Percentiles rank a stretch among this genome's conserved stretches.
phyloP scores from a whole-genome alignment of 1,140 invertebrate genomes.

The Cherax destructor region DNA sequence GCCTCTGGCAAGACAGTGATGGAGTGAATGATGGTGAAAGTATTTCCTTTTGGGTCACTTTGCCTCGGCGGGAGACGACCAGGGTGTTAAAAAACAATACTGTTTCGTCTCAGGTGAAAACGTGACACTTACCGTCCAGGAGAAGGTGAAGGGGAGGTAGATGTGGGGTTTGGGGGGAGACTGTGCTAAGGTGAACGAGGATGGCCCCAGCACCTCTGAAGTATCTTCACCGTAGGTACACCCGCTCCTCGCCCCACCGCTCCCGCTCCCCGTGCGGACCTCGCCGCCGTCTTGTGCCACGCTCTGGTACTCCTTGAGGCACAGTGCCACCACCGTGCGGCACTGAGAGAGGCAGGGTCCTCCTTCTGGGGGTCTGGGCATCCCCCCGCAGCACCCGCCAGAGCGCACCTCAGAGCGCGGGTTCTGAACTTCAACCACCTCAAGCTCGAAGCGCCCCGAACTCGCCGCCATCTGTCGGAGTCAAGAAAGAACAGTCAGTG shows the following conservation, averaged over 20 bases:
- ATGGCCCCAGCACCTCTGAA: constrained; percentile 88
- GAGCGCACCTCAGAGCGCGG: constrained; percentile 86
- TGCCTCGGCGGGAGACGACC: too few relatives aligned
- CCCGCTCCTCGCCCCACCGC: constrained; percentile 79
- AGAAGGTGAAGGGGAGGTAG: constrained; percentile 89
- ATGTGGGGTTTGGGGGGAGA: constrained; percentile 81
- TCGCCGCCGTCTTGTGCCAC: constrained; percentile 78
- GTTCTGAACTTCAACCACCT: constrained; percentile 87
- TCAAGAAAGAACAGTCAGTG: neutral
- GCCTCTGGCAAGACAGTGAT: too few relatives aligned
- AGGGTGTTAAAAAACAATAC: too few relatives aligned
- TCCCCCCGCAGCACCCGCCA: constrained; percentile 87
- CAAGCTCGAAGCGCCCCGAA: neutral
- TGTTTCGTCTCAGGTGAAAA: too few relatives aligned
- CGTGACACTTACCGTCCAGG: constrained; percentile 89
- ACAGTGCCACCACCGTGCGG: constrained; percentile 89
- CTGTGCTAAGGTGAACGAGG: constrained; percentile 90
- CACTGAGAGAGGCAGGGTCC: constrained; percentile 81
- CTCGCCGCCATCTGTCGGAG: neutral
- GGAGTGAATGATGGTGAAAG: too few relatives aligned
- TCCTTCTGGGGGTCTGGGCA: constrained; percentile 70
- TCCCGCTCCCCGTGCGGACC: neutral
- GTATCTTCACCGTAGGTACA: constrained; percentile 93
- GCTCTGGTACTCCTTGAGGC: constrained; percentile 94
- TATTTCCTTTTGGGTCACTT: too few relatives aligned